Evolutionary conservation across 1,140 invertebrate species (phyloP), one percentile per base, ranked within the genome.

Genomic region (Platyscapa corneri): DNA sequence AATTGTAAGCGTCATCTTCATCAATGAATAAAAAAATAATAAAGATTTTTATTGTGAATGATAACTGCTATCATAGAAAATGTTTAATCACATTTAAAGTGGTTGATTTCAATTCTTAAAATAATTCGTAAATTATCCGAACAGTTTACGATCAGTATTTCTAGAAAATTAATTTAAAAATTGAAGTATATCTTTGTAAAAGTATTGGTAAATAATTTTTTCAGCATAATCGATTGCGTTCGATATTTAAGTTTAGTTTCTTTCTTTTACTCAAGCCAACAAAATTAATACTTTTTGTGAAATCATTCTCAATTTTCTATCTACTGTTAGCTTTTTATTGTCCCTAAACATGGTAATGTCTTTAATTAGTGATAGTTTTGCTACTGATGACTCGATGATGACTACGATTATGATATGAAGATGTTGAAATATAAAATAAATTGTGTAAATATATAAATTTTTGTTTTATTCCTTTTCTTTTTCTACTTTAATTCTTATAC

Each of bases 391-490:
- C 89, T 92, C 88, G 88, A 90, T 91, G 88, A 92, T 89, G 87
- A 91, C 88, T 89, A 91, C 86, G 87, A 92, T 90, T 90, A 90
- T 85, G 86, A 90, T 92, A 91, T 89, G 85, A 90, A 88, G 86
- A 92, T 92, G 90, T 92, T 92, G 91, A 92, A 78, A 91, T 92
- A 92, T 92, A 92, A 91, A 92, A 92, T 93, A 93, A 93, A 92
- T 93, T 90, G 89, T 93, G 92, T 93, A 93, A 92, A 92, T 93
- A 93, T 90, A 90, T 81, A 37, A 87, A 87, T n/a, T 0, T 42
- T 37, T 32, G 30, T 37, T 77, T 37, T 77, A 34, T 78, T 76
- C 39, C 20, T 37, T 64, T 78, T 34, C 30, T 74, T 32, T 32
- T 76, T 76, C 2, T 76, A 76, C 30, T 53, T 76, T 32, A 32